A percentile compares a stretch with the other conserved stretches of the same genome.
Conservation (phyloP, 2,797 vertebrate genomes). For the Meda fulgida region DNA sequence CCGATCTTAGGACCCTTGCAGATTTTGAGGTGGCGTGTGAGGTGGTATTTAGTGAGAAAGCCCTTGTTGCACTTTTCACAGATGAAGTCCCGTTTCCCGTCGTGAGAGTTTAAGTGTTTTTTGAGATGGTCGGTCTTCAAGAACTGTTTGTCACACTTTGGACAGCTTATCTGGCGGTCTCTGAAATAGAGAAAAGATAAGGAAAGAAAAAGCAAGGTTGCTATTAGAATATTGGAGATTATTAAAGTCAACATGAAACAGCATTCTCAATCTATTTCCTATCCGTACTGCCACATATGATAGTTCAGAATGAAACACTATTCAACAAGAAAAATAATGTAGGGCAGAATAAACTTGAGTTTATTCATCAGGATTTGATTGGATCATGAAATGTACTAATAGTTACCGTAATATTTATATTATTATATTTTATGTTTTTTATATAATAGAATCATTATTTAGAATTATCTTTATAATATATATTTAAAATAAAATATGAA, state of each 20-base stretch:
- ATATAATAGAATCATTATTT: neutral
- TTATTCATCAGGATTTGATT: neutral
- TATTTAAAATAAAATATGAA: neutral
- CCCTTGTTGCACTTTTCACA: slow-evolving; percentile 98
- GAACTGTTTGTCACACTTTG: slow-evolving; percentile 96
- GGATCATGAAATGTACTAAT: neutral
- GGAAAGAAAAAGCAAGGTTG: neutral
- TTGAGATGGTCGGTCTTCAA: slow-evolving; percentile 95
- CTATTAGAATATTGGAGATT: neutral
- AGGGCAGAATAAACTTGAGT: neutral
- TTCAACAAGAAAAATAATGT: neutral
- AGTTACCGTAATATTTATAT: neutral
- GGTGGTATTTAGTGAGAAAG: slow-evolving; percentile 98
- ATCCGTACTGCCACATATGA: neutral
- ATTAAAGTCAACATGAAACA: neutral
- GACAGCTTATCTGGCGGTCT: slow-evolving; percentile 93
- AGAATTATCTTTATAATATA: neutral
- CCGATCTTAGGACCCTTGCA: slow-evolving; percentile 92
- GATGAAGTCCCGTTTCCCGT: slow-evolving; percentile 95
- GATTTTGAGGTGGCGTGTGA: slow-evolving; percentile 97
- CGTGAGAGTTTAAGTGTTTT: slow-evolving; percentile 97
- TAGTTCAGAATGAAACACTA: neutral
- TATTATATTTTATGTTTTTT: neutral
- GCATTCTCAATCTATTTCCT: neutral
- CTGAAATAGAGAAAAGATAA: slow-evolving; percentile 67